Evolutionary conservation across 2,797 vertebrate species (phyloP).

Genomic region (Lycodopsis pacificus): DNA sequence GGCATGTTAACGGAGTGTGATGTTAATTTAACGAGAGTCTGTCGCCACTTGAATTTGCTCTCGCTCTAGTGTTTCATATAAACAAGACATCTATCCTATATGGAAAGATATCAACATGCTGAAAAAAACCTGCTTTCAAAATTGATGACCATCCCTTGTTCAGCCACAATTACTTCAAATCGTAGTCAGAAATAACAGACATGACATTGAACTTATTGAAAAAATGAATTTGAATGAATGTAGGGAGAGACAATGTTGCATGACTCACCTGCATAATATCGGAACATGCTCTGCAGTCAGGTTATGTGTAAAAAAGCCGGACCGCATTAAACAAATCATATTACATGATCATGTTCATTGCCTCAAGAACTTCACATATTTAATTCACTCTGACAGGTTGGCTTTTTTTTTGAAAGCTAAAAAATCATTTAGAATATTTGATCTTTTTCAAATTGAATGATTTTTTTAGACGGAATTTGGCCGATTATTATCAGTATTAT

Average conservation of each 20-base stretch:
- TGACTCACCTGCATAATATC: conserved; percentile 13
- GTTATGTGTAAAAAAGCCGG: not conserved
- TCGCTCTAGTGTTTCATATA: not conserved
- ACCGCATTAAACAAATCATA: not conserved
- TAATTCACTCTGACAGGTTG: conserved; percentile 19
- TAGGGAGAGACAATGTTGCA: not conserved
- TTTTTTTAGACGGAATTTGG: not conserved
- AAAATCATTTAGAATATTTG: not conserved
- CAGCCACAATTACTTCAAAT: not conserved
- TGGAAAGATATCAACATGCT: conserved; percentile 6
- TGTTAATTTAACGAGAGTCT: conserved; percentile 59
- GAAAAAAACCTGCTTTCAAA: conserved; percentile 16
- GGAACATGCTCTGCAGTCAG: conserved; percentile 7
- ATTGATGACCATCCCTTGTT: not conserved
- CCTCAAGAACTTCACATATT: conserved; percentile 17
- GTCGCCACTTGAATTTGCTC: conserved; percentile 39
- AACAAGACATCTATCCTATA: not conserved
- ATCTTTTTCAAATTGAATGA: not conserved
- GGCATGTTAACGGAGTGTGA: conserved; percentile 49
- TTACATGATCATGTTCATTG: conserved; percentile 10
- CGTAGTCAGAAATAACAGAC: not conserved
- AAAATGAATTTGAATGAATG: not conserved
- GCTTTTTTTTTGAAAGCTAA: conserved; percentile 5
- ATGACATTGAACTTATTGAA: not conserved
- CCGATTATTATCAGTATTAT: not conserved